Evolutionary conservation across 1,140 invertebrate genomes (phyloP).

Genomic region (Streblospio benedicti): DNA sequence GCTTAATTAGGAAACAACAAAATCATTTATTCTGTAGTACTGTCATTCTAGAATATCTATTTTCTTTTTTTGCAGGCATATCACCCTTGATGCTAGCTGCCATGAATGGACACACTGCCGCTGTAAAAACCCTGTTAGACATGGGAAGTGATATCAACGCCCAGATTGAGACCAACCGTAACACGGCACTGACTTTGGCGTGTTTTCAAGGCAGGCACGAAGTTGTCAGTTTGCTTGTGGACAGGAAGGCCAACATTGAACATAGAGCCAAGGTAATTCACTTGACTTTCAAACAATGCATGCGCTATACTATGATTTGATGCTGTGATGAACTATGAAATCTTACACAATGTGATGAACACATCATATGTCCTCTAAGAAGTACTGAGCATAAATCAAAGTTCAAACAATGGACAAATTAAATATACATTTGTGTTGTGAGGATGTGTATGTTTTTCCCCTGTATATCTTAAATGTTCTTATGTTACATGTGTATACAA

Average conservation of each 20-base stretch:
- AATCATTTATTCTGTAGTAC: too few relatives aligned
- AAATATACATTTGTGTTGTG: too few relatives aligned
- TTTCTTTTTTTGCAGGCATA: too few relatives aligned
- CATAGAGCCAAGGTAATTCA: conserved; percentile 82
- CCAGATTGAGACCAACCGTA: conserved; percentile 98
- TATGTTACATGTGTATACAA: too few relatives aligned
- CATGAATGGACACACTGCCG: conserved; percentile 99
- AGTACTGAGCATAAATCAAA: too few relatives aligned
- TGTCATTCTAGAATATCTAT: too few relatives aligned
- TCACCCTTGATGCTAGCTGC: conserved; percentile 98
- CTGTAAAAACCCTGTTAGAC: conserved; percentile 89
- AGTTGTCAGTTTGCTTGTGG: conserved; percentile 88
- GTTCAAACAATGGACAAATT: too few relatives aligned
- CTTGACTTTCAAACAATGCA: neutral
- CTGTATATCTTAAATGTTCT: too few relatives aligned
- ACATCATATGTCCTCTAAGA: too few relatives aligned
- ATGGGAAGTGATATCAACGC: conserved; percentile 99
- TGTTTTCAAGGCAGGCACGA: conserved; percentile 99
- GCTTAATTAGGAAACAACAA: too few relatives aligned
- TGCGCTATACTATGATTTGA: neutral
- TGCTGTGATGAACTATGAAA: neutral
- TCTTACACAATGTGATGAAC: too few relatives aligned
- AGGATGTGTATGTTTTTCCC: too few relatives aligned
- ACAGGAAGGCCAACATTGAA: conserved; percentile 96
- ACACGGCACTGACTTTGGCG: conserved; percentile 94